Percentiles rank a stretch among this genome's conserved stretches.
Evolutionary conservation across 2,888 invertebrate species (phyloP).

Genomic region (Noctua janthina): DNA sequence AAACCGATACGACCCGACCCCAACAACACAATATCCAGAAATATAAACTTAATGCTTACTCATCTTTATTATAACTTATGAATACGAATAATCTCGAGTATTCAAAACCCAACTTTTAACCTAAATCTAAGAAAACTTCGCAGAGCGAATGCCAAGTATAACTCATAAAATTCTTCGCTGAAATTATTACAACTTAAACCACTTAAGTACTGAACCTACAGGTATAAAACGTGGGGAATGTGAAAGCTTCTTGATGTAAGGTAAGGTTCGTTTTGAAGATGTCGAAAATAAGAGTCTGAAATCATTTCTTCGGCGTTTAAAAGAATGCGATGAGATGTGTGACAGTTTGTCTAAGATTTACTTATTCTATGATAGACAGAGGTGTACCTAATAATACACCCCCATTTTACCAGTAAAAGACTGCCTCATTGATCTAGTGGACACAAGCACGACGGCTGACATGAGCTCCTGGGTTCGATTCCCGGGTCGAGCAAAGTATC

Average conservation of each 20-base stretch:
- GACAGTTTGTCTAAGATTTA: not conserved
- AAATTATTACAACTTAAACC: slow-evolving; percentile 62
- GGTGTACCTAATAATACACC: too few relatives aligned
- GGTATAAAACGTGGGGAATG: slow-evolving; percentile 48
- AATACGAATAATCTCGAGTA: not conserved
- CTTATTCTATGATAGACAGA: too few relatives aligned
- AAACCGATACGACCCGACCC: not conserved
- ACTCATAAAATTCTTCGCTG: slow-evolving; percentile 40
- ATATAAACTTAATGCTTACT: not conserved
- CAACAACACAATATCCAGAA: not conserved
- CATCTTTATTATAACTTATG: not conserved
- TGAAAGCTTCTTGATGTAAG: slow-evolving; percentile 61
- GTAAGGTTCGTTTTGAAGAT: slow-evolving; percentile 31
- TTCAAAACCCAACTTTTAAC: not conserved
- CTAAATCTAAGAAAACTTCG: not conserved
- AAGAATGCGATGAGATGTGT: not conserved
- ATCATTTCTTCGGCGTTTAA: not conserved
- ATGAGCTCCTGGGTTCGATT: too few relatives aligned
- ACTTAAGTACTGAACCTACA: slow-evolving; percentile 52
- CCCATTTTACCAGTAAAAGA: too few relatives aligned
- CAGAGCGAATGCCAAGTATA: slow-evolving; percentile 9
- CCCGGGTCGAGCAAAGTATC: too few relatives aligned
- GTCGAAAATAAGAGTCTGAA: slow-evolving; percentile 23
- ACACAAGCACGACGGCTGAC: too few relatives aligned
- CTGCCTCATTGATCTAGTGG: too few relatives aligned